phyloP scores from a whole-genome alignment of 53 echinoderm and acorn worm genomes.

The Pentamera pediparva region DNA sequence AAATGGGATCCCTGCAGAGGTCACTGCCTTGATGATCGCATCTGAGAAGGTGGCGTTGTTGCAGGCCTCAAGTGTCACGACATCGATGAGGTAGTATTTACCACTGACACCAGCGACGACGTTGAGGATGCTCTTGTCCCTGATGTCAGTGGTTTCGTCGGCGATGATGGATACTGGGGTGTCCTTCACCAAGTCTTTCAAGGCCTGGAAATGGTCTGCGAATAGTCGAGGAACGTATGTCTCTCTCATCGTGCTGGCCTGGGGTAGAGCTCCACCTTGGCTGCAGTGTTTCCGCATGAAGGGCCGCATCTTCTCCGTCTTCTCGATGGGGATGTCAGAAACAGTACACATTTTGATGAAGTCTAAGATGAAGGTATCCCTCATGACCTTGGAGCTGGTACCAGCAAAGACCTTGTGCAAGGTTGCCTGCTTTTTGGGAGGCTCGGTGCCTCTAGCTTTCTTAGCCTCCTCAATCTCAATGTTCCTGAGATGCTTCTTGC shows the following conservation, averaged over 20 bases:
- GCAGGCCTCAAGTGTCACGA: conserved; percentile 48
- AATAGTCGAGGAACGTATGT: conserved; percentile 48
- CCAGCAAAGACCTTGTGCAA: conserved; percentile 16
- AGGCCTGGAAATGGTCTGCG: conserved; percentile 32
- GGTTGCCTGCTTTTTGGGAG: conserved; percentile 28
- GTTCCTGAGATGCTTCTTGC: conserved; percentile 49
- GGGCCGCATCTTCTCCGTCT: conserved; percentile 48
- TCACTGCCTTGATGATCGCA: conserved; percentile 48
- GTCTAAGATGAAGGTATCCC: conserved; percentile 49
- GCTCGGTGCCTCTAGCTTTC: background rate
- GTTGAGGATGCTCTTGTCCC: conserved; percentile 53
- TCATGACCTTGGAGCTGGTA: conserved; percentile 24
- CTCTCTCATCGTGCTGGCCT: conserved; percentile 37
- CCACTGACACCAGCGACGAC: conserved; percentile 46
- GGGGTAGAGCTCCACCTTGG: conserved; percentile 50
- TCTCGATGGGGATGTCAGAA: conserved; percentile 48
- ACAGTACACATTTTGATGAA: conserved; percentile 41
- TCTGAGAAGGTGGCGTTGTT: conserved; percentile 45
- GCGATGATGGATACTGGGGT: conserved; percentile 35
- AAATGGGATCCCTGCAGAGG: conserved; percentile 31
- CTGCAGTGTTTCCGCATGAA: conserved; percentile 51
- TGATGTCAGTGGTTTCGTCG: conserved; percentile 60
- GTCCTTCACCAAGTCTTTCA: conserved; percentile 25
- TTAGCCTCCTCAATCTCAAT: conserved; percentile 12
- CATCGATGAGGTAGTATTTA: conserved; percentile 55